Base-by-base conservation (phyloP, 2,888 invertebrate genomes). In the Odiellus spinosus region DNA sequence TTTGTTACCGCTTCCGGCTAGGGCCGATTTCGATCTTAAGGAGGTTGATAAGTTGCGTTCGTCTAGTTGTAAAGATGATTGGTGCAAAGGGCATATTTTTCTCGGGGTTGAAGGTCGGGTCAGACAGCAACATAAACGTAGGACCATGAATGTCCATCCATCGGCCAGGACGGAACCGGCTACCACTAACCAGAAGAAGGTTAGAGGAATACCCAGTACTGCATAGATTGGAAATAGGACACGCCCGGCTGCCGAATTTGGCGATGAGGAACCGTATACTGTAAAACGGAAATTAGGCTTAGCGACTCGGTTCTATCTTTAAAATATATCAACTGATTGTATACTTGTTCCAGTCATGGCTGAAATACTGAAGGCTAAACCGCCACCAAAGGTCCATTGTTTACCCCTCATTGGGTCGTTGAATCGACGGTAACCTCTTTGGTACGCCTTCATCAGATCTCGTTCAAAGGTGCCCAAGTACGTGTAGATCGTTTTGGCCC, bases 401-500 rank as follows among this genome's bases (percentile, higher is more conserved):
- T 39, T 32, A 2, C 35, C 21, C 4, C 50, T 42, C 1, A 38
- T 26, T 2, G 15, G n/a, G 3, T 39, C 14, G 8, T 42, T 48
- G 18, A 15, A 15, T 10, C 48, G 38, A 40, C 46, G 40, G 35
- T 51, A 46, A 14, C 48, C 48, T 2, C 43, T 12, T 10, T 41
- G 40, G 18, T 43, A 43, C 6, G 50, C 50, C 21, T 39, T 46
- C 42, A 52, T 17, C 1, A 52, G 40, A 18, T 49, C 47, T 5
- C 40, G 44, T 14, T 52, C 52, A 17, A 26, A 49, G 1, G 47
- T 18, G 14, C 47, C 47, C 15, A 52, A 19, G 17, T 49, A 44
- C n/a, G 42, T 45, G 33, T 45, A 49, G 4, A 52, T 40, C 2
- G 41, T 49, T 15, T 39, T 21, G 6, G 48, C 48, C 59, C 59